A percentile compares a stretch with the other conserved stretches of the same genome.
Conservation (phyloP, 2,888 invertebrate genomes). For the Cephus pygmeus region DNA sequence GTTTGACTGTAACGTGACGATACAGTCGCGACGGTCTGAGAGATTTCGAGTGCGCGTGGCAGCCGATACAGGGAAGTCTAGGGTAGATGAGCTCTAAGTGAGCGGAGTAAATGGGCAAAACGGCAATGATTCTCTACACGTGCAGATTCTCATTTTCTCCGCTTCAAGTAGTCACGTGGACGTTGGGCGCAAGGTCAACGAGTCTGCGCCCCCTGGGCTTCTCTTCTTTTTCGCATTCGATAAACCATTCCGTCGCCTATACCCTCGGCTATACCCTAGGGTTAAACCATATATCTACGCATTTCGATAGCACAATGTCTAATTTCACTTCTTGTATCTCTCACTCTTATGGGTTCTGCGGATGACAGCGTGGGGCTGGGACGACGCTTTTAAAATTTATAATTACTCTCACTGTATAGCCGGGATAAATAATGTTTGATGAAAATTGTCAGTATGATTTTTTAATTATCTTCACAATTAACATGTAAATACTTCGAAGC, state of each 20-base stretch:
- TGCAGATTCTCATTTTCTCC: constrained; percentile 19
- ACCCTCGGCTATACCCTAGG: background rate
- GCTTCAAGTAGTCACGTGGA: constrained; percentile 15
- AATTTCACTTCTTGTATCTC: background rate
- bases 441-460: background rate
- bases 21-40: background rate
- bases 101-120: constrained; percentile 16
- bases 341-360: background rate
- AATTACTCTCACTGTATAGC: background rate
- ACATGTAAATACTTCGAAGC: background rate
- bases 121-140: constrained; percentile 16
- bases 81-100: background rate
- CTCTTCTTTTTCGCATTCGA: background rate
- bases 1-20: background rate
- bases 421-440: background rate
- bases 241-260: background rate
- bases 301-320: background rate
- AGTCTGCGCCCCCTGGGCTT: constrained; percentile 3
- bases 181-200: constrained; percentile 17
- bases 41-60: background rate
- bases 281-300: background rate
- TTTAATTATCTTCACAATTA: background rate
- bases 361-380: background rate
- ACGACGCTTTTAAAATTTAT: background rate
- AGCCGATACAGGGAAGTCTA: background rate